These are phyloP conservation scores for Edolisoma coerulescens DNA, from an alignment of 2,113 vertebrate species.

Conservation along the genomic window DNA sequence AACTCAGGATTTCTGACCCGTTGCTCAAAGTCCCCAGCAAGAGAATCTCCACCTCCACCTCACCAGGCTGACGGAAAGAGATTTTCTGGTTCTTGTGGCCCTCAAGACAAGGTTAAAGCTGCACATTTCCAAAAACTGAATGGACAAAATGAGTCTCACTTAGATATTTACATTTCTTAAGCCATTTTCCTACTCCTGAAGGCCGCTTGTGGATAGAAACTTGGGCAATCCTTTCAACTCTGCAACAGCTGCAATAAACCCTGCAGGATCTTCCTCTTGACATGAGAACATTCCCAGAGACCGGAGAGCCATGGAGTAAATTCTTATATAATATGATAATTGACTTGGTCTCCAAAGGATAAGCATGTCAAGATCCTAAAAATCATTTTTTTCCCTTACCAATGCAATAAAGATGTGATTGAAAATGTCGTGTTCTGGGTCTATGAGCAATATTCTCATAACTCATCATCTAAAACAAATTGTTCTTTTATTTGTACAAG, in stretches of 20 bases:
- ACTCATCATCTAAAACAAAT: conserved; percentile 59
- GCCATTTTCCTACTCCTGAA: background rate
- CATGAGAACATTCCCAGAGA: background rate
- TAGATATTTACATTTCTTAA: background rate
- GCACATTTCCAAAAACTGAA: background rate
- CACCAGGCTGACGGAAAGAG: background rate
- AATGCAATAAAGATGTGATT: conserved; percentile 46
- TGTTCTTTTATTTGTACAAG: conserved; percentile 53
- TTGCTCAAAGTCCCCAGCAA: background rate
- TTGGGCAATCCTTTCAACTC: background rate
- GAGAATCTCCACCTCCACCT: background rate
- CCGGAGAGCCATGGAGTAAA: background rate
- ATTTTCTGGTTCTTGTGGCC: background rate
- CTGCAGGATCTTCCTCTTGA: background rate
- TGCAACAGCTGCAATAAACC: background rate
- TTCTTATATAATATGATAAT: conserved; percentile 18
- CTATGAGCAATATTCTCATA: conserved; percentile 35
- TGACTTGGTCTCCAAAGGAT: conserved; percentile 20
- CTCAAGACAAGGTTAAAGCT: background rate
- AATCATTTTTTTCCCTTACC: background rate
- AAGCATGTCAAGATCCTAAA: conserved; percentile 47
- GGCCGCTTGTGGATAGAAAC: background rate
- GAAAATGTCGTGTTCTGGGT: conserved; percentile 33
- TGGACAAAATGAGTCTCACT: accelerated
- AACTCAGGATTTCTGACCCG: background rate